Evolutionary conservation across 2,888 invertebrate genomes (phyloP), one percentile per base, ranked within the genome.

Genomic region (Leucoma salicis): DNA sequence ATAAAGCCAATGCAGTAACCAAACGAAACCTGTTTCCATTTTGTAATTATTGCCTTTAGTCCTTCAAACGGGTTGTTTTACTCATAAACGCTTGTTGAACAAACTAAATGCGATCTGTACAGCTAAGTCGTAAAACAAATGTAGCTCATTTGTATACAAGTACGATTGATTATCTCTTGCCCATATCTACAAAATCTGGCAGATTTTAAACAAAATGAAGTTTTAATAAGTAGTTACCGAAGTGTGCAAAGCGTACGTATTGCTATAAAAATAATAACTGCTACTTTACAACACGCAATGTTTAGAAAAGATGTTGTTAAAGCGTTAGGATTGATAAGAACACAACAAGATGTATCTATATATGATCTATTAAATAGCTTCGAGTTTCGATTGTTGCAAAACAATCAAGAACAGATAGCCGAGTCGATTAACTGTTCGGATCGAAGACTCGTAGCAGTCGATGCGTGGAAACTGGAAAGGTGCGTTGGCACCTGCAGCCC

Each of bases 401-500:
- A 64, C 61, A 63, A 63, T 57, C 37, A 54, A 49, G 42, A 61
- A 58, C 67, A 56, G 67, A 66, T 64, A 66, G 31, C 42, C 35
- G 51, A 56, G 59, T 49, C 56, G 53, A 67, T 67, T 64, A 67
- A 59, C 48, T 52, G 63, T 63, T 66, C 57, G 58, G 57, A 63
- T 64, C 62, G 66, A 53, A 63, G 57, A 40, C 45, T 56, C 57
- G 41, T 45, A 53, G 57, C 57, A 64, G 63, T 44, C 69, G 67
- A 69, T 68, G 70, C 72, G 66, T 74, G 74, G 67, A 74, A 75
- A 78, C 78, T 80, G 78, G 79, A 79, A 76, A 82, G 82, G 86
- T 79, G 78, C 82, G 82, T 83, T 79, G 82, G 82, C 85, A 86
- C 86, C 85, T 85, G 82, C 81, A 61, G 54, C 86, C 86, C 84